Evolutionary conservation across 2,797 vertebrate genomes (phyloP).

Genomic region (Morelia viridis): DNA sequence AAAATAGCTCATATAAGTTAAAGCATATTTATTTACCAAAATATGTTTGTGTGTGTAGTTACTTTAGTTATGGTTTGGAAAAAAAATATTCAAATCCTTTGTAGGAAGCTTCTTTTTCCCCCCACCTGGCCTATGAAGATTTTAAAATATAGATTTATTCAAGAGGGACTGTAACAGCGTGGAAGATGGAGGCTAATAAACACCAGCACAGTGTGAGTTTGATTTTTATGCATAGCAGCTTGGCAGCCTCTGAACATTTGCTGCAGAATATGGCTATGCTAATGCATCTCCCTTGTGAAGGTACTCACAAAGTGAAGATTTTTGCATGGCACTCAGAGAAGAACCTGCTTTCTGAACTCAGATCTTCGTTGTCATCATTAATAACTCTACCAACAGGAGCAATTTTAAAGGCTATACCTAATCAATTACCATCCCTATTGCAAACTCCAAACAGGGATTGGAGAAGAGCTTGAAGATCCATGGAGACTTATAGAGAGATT

Average conservation of each 20-base stretch:
- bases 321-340: conserved; percentile 50
- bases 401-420: conserved; percentile 41
- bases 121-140: conserved; percentile 35
- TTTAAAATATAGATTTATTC: conserved; percentile 53
- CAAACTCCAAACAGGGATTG: neutral
- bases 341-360: conserved; percentile 55
- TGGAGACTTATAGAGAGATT: neutral
- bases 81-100: conserved; percentile 45
- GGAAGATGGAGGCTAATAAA: conserved; percentile 62
- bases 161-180: conserved; percentile 55
- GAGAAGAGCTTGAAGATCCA: neutral
- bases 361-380: conserved; percentile 65
- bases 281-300: conserved; percentile 57
- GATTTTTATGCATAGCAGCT: conserved; percentile 63
- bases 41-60: neutral
- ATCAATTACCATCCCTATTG: conserved; percentile 57
- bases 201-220: conserved; percentile 59
- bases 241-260: conserved; percentile 63
- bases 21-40: neutral
- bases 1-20: conserved; percentile 25
- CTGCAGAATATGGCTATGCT: conserved; percentile 57
- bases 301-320: conserved; percentile 55
- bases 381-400: conserved; percentile 64
- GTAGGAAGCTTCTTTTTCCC: neutral
- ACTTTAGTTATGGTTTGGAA: neutral